Conservation (phyloP, 2,888 invertebrate genomes). For the Trichogramma dendrolimi region DNA sequence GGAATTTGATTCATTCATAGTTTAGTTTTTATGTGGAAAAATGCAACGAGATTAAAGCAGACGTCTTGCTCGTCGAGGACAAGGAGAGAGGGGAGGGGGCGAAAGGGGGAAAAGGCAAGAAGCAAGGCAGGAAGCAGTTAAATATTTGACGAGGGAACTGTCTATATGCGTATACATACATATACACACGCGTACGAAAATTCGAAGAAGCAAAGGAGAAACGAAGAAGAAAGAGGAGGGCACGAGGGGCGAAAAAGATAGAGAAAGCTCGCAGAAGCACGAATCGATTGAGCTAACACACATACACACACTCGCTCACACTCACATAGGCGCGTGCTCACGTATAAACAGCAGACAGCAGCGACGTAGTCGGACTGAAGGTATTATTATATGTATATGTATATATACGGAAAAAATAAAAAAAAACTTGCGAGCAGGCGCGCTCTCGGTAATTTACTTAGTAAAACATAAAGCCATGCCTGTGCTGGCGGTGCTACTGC, state of each 20-base stretch:
- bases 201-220: conserved; percentile 21
- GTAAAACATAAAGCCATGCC: conserved; percentile 51
- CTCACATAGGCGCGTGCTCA: too few species aligned
- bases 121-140: conserved; percentile 18
- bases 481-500: too few species aligned
- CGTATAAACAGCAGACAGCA: not conserved
- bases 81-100: conserved; percentile 1
- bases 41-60: conserved; percentile 3
- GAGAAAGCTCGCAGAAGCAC: conserved; percentile 33
- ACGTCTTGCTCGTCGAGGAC: not conserved
- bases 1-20: too few species aligned
- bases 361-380: not conserved
- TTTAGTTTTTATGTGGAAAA: conserved; percentile 1
- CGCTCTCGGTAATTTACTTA: conserved; percentile 49
- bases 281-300: conserved; percentile 52
- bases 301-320: conserved; percentile 31
- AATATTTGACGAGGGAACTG: conserved; percentile 26
- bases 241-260: conserved; percentile 17
- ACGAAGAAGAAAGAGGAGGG: conserved; percentile 28
- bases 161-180: too few species aligned
- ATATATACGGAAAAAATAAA: conserved; percentile 31
- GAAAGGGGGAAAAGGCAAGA: conserved; percentile 4
- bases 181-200: conserved; percentile 17
- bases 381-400: too few species aligned
- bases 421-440: conserved; percentile 36